phyloP scores from a whole-genome alignment of 2,113 vertebrate genomes.

The Xiphophorus couchianus region DNA sequence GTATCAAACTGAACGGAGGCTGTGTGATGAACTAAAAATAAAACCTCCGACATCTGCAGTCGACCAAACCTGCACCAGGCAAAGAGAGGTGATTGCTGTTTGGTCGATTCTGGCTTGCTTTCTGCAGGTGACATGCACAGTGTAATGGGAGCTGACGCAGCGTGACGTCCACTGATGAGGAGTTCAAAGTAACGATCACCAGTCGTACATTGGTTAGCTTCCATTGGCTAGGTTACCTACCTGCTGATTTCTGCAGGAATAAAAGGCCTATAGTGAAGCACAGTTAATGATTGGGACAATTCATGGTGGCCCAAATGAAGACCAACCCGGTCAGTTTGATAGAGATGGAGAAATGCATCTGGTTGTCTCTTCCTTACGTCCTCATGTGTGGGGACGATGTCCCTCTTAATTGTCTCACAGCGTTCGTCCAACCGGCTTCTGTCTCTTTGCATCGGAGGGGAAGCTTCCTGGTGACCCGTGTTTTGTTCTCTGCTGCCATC shows the following conservation, averaged over 20 bases:
- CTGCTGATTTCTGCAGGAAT: neutral
- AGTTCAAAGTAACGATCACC: too few species aligned
- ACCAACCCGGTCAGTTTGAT: neutral
- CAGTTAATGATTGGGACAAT: neutral
- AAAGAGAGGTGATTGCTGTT: too few species aligned
- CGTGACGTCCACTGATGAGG: too few species aligned
- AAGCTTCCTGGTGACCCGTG: constrained; percentile 8
- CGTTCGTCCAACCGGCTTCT: constrained; percentile 24
- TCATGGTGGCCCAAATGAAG: neutral
- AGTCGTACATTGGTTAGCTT: too few species aligned
- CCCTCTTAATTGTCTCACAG: constrained; percentile 12
- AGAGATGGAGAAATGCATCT: neutral
- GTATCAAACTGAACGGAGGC: too few species aligned
- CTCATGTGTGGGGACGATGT: constrained; percentile 19
- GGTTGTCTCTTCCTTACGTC: neutral
- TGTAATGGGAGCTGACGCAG: too few species aligned
- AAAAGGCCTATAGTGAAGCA: neutral
- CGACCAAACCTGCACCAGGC: too few species aligned
- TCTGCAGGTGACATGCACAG: too few species aligned
- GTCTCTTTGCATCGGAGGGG: constrained; percentile 10
- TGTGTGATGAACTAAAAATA: too few species aligned
- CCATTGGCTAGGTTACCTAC: too few species aligned
- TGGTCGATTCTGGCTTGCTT: too few species aligned
- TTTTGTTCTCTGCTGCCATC: constrained; percentile 34
- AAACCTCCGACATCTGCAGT: too few species aligned